Evolutionary conservation across 2,888 invertebrate genomes (phyloP), one percentile per base, ranked within the genome.

Genomic region (Conops quadrifasciatus): DNA sequence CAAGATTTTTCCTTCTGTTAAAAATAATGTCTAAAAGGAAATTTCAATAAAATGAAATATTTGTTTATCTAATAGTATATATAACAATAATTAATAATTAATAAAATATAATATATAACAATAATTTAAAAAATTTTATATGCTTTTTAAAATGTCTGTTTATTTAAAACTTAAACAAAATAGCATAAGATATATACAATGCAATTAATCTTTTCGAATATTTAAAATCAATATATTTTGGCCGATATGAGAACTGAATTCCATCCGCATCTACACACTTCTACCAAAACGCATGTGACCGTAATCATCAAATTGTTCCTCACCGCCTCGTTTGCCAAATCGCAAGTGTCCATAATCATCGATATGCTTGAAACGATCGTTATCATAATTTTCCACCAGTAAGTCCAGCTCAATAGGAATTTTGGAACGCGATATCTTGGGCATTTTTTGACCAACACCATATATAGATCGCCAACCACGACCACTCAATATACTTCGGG

Each of bases 301-400:
- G 77, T 93, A 93, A 80, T 93, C 93, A 76, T 93, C 92, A 76
- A 91, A 92, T 24, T 89, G 87, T 72, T 91, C 91, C 51, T 91
- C 91, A 0, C 82, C 84, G 15, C 83, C 83, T 1, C 90, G 87
- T 77, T 90, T 90, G 3, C 90, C 90, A 78, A 90, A 90, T 77
- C 90, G 84, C 85, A 92, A 87, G 78, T 92, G 92, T 0, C 93
- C 93, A 78, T 93, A 93, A 81, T 93, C 92, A 77, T 92, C 92
- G 75, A 91, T 92, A 76, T 81, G 90, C 85, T 80, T 92, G 7
- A 79, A 71, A 26, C 83, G 81, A n/a, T 80, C 81, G 15, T 74
- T 75, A 19, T 81, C 81, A 13, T 83, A 82, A 24, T 81, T 82
- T 64, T 85, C 82, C 65, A 85, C 76, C 15, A 85, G 70, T 13